These are phyloP conservation scores for Kryptopterus vitreolus DNA, from an alignment of 2,797 vertebrate genomes.

Conservation along the genomic window DNA sequence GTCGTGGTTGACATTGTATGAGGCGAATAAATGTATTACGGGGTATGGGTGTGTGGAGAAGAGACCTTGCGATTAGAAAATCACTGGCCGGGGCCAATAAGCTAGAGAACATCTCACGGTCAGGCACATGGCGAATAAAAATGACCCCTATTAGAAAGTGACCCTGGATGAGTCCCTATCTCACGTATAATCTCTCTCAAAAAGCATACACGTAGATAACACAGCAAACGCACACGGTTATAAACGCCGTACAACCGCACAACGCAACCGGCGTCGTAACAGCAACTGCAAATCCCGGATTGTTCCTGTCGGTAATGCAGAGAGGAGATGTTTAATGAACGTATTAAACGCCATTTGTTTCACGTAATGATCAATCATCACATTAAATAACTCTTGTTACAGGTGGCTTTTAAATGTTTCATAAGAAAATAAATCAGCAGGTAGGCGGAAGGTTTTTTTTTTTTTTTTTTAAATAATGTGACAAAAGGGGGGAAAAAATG, in stretches of 20 bases:
- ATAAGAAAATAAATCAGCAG: slow-evolving; percentile 15
- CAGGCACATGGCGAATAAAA: slow-evolving; percentile 37
- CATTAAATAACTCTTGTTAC: slow-evolving; percentile 12
- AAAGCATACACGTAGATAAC: neutral
- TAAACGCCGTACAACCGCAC: neutral
- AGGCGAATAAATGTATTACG: slow-evolving; percentile 50
- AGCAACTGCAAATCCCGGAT: neutral
- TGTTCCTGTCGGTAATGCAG: neutral
- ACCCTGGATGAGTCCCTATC: neutral
- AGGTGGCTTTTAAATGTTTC: slow-evolving; percentile 22
- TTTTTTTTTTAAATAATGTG: slow-evolving; percentile 18
- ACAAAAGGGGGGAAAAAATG: slow-evolving; percentile 1
- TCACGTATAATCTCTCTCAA: slow-evolving; percentile 21
- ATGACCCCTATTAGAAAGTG: slow-evolving; percentile 31
- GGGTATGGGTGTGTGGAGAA: slow-evolving; percentile 15
- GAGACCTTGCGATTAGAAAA: slow-evolving; percentile 7
- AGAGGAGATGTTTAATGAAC: neutral
- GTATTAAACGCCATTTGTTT: slow-evolving; percentile 14
- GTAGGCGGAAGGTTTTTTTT: too few species aligned
- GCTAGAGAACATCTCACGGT: slow-evolving; percentile 33
- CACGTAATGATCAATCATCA: neutral
- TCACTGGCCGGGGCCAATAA: slow-evolving; percentile 9
- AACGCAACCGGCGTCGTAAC: neutral
- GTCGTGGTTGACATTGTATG: slow-evolving; percentile 23
- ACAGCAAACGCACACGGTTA: neutral